Evolutionary conservation across 2,888 invertebrate species (phyloP), one percentile per base, ranked within the genome.

Genomic region (Protodeltote pygarga): DNA sequence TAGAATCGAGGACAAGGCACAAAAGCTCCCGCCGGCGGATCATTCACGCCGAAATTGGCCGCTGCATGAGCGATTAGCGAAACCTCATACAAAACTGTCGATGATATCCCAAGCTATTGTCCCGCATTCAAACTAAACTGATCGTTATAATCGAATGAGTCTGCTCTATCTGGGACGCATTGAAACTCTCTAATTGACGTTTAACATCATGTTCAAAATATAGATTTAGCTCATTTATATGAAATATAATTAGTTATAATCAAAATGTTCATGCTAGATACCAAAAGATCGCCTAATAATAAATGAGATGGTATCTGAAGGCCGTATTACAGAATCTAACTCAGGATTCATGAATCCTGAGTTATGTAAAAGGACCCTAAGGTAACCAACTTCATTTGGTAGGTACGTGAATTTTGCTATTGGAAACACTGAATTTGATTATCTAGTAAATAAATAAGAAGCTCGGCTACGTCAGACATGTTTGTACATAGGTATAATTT

Each of bases 1-100:
- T 91, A 90, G 90, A 89, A 87, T 80, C 87, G 84, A 81, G 84
- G 74, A 83, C 81, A 77, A 79, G 78, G 81, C 83, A 89, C 89
- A 90, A 89, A 88, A 89, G 89, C 83, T 61, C 73, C 78, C 79
- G 80, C 77, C 79, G 75, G 75, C 77, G 79, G 83, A 83, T 83
- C 87, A 85, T 88, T 86, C 84, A 83, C 80, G 66, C 70, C 76
- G 75, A 85, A 88, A 89, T 89, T 87, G 88, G 81, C 83, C 78
- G 80, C 71, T 87, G 85, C 87, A 87, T 86, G 77, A 55, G 55
- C 76, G 81, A 82, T 81, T 82, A 82, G 79, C 65, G 63, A 70
- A 65, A 66, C 57, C 67, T 67, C 71, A 70, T 52, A 60, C 74
- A 75, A 81, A 77, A 70, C 59, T 59, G 41, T 53, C 57, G 51